Evolutionary conservation across 2,888 invertebrate species (phyloP).

Genomic region (Helicoverpa assulta): DNA sequence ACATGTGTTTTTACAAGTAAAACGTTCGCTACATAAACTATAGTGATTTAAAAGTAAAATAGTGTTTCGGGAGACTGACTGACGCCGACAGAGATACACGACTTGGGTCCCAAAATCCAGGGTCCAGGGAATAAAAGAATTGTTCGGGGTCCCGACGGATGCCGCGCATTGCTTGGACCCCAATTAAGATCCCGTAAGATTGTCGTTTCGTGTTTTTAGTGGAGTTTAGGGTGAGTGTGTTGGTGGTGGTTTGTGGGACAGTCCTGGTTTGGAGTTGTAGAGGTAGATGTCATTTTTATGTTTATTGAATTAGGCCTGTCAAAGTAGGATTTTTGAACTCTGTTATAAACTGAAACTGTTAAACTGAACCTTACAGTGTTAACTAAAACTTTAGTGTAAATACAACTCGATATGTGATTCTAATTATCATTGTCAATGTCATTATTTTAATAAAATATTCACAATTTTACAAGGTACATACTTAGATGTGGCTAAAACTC

Average conservation of each 20-base stretch:
- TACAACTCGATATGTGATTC: too few relatives aligned
- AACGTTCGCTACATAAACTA: constrained; percentile 65
- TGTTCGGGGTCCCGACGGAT: constrained; percentile 65
- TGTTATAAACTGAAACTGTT: too few relatives aligned
- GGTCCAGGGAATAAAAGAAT: constrained; percentile 62
- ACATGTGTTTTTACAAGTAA: constrained; percentile 69
- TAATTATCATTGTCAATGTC: too few relatives aligned
- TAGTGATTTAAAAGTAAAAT: constrained; percentile 74
- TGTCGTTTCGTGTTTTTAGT: constrained; percentile 77
- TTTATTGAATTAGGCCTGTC: too few relatives aligned
- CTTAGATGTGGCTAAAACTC: too few relatives aligned
- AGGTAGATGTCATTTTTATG: neutral
- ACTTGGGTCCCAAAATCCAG: constrained; percentile 38
- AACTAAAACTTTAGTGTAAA: too few relatives aligned
- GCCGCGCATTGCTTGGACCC: constrained; percentile 79
- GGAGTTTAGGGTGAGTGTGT: constrained; percentile 16
- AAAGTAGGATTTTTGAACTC: too few relatives aligned
- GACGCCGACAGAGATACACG: constrained; percentile 70
- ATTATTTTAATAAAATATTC: too few relatives aligned
- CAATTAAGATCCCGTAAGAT: constrained; percentile 88
- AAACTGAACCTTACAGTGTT: too few relatives aligned
- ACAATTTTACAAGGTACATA: too few relatives aligned
- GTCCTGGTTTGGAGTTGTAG: neutral
- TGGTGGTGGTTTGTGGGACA: neutral
- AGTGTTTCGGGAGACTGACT: constrained; percentile 66